These are phyloP conservation scores for Stegana nigrithorax DNA, from an alignment of 2,888 invertebrate genomes.

Conservation along the genomic window DNA sequence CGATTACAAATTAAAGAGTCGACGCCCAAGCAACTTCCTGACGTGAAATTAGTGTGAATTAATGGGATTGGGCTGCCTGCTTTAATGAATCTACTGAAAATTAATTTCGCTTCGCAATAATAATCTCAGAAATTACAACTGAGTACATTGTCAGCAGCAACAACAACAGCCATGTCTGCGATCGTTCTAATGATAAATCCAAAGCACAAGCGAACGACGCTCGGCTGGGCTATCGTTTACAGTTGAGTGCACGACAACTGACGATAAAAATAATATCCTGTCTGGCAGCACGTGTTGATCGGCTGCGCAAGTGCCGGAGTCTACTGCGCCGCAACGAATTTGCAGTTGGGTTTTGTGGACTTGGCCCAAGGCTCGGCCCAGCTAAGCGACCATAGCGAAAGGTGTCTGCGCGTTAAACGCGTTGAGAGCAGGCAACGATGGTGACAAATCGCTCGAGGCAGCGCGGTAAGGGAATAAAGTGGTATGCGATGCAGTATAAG, in stretches of 20 bases:
- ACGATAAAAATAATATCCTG: constrained; percentile 16
- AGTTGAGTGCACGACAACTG: constrained; percentile 1
- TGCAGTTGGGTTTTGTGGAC: not conserved
- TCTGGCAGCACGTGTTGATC: constrained; percentile 12
- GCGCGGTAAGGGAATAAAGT: not conserved
- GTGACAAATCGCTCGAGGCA: not conserved
- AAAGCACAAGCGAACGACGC: constrained; percentile 3
- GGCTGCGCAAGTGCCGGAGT: constrained; percentile 5
- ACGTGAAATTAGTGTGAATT: constrained; percentile 45
- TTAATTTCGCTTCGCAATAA: constrained; percentile 40
- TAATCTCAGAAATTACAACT: not conserved
- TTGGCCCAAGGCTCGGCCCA: not conserved
- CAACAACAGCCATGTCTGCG: not conserved
- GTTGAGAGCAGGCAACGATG: constrained; percentile 8
- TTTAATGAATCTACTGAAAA: constrained; percentile 53
- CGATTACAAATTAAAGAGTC: not conserved
- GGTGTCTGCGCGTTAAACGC: not conserved
- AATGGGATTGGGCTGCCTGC: constrained; percentile 42
- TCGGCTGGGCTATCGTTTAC: constrained; percentile 14
- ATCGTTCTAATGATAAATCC: constrained; percentile 15
- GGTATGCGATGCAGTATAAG: not conserved
- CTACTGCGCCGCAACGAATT: constrained; percentile 13
- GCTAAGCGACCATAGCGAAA: constrained; percentile 14
- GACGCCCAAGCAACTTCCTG: not conserved
- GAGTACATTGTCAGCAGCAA: not conserved